Evolutionary conservation across 92 coral and sea anemone genomes (phyloP).

Genomic region (Diadumene lineata): DNA sequence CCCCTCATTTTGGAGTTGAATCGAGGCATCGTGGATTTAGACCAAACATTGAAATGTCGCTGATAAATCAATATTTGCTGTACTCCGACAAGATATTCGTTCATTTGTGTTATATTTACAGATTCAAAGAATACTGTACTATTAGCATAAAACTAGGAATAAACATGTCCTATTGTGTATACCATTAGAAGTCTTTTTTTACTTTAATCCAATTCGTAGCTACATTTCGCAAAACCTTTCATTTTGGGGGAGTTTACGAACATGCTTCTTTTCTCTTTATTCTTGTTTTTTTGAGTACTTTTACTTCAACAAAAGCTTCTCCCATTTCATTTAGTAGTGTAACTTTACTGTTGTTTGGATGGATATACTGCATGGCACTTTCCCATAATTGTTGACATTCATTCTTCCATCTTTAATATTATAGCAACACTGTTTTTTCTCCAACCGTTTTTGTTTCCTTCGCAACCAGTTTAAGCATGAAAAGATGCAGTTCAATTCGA

Average conservation of each 20-base stretch:
- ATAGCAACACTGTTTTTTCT: neutral
- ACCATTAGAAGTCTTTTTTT: neutral
- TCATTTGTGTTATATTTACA: constrained; percentile 2
- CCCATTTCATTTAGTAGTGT: too few relatives aligned
- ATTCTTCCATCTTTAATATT: too few relatives aligned
- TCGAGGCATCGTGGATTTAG: neutral
- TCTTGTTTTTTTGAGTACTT: too few relatives aligned
- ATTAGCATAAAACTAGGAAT: neutral
- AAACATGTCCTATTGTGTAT: neutral
- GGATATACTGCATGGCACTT: too few relatives aligned
- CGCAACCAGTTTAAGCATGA: neutral
- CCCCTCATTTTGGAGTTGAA: too few relatives aligned
- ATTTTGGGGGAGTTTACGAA: too few relatives aligned
- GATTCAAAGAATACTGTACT: neutral
- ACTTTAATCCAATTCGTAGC: neutral
- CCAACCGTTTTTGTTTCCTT: too few relatives aligned
- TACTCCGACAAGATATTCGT: neutral
- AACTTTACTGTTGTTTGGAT: too few relatives aligned
- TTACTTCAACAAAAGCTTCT: too few relatives aligned
- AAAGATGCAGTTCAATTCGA: neutral
- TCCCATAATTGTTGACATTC: too few relatives aligned
- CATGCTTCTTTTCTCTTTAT: too few relatives aligned
- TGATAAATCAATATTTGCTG: constrained; percentile 2
- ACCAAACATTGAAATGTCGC: constrained; percentile 12
- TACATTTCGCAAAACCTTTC: neutral